These are phyloP conservation scores for Eledone cirrhosa DNA, from an alignment of 2,888 invertebrate genomes.

Conservation along the genomic window DNA sequence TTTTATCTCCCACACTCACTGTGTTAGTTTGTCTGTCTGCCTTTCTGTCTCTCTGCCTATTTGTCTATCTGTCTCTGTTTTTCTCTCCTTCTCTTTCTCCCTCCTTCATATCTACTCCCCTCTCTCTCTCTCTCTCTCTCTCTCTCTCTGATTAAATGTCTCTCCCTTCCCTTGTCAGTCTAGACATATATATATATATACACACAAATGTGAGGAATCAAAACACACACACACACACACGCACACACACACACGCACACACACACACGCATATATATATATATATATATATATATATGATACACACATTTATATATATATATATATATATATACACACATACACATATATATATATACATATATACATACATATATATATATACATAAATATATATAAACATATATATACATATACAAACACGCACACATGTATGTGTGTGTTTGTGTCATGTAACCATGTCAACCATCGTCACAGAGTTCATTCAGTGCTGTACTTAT, in stretches of 20 bases:
- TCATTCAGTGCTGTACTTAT: no score
- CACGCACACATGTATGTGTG: no score
- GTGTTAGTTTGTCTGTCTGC: no score
- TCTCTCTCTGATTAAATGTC: constrained; percentile 23
- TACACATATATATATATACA: neutral
- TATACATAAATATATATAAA: neutral
- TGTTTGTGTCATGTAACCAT: constrained; percentile 74
- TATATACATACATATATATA: neutral
- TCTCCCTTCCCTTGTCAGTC: constrained; percentile 9
- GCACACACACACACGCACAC: neutral
- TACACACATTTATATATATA: neutral
- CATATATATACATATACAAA: neutral
- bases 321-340: neutral
- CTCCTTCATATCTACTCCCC: neutral
- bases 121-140: constrained; percentile 32
- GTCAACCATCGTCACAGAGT: no score
- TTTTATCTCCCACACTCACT: no score
- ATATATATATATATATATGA: neutral
- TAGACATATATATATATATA: no score
- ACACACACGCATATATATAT: neutral
- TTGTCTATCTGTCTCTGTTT: no score
- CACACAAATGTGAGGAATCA: no score
- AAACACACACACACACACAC: no score
- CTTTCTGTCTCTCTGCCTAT: no score
- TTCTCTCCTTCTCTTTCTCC: no score